Base-by-base conservation (phyloP, 2,113 vertebrate species). In the Macaca nemestrina region DNA sequence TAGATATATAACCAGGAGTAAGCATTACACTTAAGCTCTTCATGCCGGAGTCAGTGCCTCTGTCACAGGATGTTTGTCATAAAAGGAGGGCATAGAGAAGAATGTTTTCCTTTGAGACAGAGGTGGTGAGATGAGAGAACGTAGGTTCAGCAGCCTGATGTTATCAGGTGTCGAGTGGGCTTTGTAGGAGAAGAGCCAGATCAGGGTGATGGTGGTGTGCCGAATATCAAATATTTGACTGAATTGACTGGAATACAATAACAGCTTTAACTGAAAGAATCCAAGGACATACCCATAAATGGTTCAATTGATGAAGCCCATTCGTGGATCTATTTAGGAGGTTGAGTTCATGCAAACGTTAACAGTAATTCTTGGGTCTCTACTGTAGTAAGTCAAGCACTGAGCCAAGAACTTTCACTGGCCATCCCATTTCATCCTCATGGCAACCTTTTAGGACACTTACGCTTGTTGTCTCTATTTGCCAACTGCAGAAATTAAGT, bases 211-310 rank as follows among this genome's bases (percentile, higher is more conserved):
- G 85, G 48, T 73, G 17, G 40, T 52, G 13, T 68, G 70, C 92
- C 76, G 81, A 40, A 22, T 35, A 87, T 90, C 94, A 94, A 95
- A 95, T 93, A 73, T 79, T 94, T 93, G 40, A 92, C 88, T 94
- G 81, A 92, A 80, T 88, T 59, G 96, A 97, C 93, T 92, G 16
- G 70, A 92, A 95, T 88, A 40, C 13, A 8, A 23, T 87, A 95
- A 23, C 38, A 43, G 30, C 30, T 96, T 97, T 92, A 80, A 61
- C 35, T 93, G 76, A 87, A 94, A 52, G 64, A 68, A 45, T 14
- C 88, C 32, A 89, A 92, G 84, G 52, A 87, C 59, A 59, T 87
- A 83, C 59, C 61, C 13, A 35, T 35, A 95, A 92, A 80, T 81
- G 67, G 38, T 72, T 78, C 64, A 18, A 18, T 92, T 93, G 86